Percentiles rank a stretch among this genome's conserved stretches.
Conservation (phyloP, 2,888 invertebrate species). For the Syrista parreyssii region DNA sequence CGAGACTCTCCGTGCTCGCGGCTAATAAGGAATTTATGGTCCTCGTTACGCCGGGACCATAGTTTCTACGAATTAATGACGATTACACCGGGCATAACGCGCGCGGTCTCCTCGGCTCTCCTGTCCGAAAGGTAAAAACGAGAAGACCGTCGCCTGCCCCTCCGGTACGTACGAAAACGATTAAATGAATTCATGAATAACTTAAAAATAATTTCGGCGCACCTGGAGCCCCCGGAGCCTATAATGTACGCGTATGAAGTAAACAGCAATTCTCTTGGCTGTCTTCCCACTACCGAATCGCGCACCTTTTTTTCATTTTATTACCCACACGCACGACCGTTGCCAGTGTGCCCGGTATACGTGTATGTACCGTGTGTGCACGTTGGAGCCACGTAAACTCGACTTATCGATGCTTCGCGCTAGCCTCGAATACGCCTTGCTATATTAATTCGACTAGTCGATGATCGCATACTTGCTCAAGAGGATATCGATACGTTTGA, state of each 20-base stretch:
- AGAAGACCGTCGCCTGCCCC: constrained; percentile 42
- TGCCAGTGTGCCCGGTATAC: no score
- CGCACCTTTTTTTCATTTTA: no score
- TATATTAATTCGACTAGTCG: no score
- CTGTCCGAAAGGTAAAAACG: constrained; percentile 46
- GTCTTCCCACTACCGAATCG: neutral
- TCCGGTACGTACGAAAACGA: constrained; percentile 49
- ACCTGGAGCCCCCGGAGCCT: constrained; percentile 47
- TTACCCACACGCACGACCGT: no score
- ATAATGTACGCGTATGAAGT: constrained; percentile 3
- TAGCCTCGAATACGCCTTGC: no score
- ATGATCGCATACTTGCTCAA: no score
- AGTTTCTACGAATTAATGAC: constrained; percentile 65
- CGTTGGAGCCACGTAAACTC: no score
- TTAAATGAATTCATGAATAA: constrained; percentile 66
- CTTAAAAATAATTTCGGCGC: constrained; percentile 53
- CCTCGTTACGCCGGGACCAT: constrained; percentile 57
- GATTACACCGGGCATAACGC: constrained; percentile 49
- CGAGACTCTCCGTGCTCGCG: constrained; percentile 39
- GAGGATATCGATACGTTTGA: no score
- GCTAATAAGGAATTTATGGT: constrained; percentile 64
- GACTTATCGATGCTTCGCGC: no score
- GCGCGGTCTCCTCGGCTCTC: constrained; percentile 33
- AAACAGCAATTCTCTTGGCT: neutral
- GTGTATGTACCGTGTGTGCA: no score